Evolutionary conservation across 2,113 vertebrate genomes (phyloP), one percentile per base, ranked within the genome.

Genomic region (Hirundichthys speculiger): DNA sequence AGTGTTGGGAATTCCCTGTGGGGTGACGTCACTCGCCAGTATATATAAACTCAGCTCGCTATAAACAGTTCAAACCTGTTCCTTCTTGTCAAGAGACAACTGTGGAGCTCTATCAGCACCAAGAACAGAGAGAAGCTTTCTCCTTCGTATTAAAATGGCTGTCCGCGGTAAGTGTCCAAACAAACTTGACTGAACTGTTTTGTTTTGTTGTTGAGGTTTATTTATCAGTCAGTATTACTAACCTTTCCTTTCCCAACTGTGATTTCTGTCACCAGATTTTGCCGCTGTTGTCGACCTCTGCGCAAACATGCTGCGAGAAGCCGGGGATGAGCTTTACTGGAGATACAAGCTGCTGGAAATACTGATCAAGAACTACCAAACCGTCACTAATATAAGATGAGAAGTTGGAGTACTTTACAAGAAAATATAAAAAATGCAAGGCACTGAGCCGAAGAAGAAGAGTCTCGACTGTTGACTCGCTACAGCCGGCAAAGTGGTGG

Each of bases 311-410:
- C 69, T 92, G 2, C 85, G 88, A 4, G 46, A 74, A 0, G 6
- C 80, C 3, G 91, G 91, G 15, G 91, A 92, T 46, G 2, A 27
- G 5, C 61, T 91, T 2, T 69, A 84, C 79, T 92, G 89, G 90
- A 87, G 40, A 27, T 82, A 83, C 79, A 82, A 82, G 13, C 70
- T 92, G 30, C 62, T 92, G 75, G 77, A 84, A 52, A 73, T 91
- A 6, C 76, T 91, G 24, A 56, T 73, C 27, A 82, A 54, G 39
- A 85, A 86, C 69, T 89, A 87, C 75, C 69, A 75, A 43, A 75
- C 63, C 16, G 59, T 71, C 0, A 48, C 43, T 1, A 67, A 73
- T 11, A 50, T 79, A 53, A 85, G 66, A 38, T 87, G 87, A 87
- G 19, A 22, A 0, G 5, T 1, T 4, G 20, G 20, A 22, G 5